Percentiles rank a stretch among this genome's conserved stretches.
These are phyloP conservation scores for Porites cylindrica DNA, from an alignment of 92 coral and sea anemone genomes.

Conservation along the genomic window DNA sequence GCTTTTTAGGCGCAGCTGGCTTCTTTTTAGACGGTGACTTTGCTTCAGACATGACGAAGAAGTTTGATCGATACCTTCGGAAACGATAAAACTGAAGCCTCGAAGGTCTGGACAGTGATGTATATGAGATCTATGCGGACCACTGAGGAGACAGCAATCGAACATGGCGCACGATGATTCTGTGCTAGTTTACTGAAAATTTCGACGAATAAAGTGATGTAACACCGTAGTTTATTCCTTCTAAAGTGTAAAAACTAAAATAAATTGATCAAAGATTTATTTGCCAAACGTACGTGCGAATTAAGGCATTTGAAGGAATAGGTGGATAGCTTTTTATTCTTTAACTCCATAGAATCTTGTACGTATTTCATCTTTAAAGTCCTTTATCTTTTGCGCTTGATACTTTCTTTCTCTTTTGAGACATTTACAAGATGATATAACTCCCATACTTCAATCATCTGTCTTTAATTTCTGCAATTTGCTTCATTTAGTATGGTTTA, in stretches of 20 bases:
- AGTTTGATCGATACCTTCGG: neutral
- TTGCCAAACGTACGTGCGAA: neutral
- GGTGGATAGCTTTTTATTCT: too few species aligned
- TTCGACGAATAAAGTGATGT: neutral
- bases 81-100: neutral
- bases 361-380: neutral
- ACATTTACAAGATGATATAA: neutral
- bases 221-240: too few species aligned
- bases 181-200: neutral
- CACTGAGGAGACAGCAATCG: neutral
- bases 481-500: neutral
- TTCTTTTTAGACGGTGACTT: constrained; percentile 53
- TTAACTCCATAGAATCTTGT: neutral
- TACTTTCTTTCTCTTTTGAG: neutral
- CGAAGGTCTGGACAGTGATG: neutral
- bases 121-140: neutral
- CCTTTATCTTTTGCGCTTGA: neutral
- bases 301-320: neutral
- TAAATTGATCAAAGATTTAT: neutral
- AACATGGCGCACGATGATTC: constrained; percentile 1
- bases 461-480: neutral
- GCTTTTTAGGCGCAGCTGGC: constrained; percentile 51
- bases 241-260: neutral
- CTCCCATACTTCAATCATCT: neutral
- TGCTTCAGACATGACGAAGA: constrained; percentile 47